These are phyloP conservation scores for Tethea ocularis DNA, from an alignment of 2,888 invertebrate genomes.

Conservation along the genomic window DNA sequence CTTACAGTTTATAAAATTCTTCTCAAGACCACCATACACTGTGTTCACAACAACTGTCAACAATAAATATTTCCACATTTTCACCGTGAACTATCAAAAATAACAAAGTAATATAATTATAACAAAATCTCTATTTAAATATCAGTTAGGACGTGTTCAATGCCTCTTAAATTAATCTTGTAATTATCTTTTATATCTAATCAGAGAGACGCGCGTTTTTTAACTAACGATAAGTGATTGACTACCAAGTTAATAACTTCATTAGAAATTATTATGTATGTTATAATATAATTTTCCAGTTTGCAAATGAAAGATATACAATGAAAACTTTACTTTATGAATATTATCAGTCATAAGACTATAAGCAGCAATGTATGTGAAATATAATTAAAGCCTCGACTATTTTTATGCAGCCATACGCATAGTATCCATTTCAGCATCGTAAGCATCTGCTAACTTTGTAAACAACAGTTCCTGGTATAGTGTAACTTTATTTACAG, in stretches of 20 bases:
- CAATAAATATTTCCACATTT: conserved; percentile 50
- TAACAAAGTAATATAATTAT: conserved; percentile 9
- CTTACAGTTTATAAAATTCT: conserved; percentile 60
- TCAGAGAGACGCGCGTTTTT: neutral
- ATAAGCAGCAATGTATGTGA: neutral
- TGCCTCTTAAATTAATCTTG: conserved; percentile 5
- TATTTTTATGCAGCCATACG: neutral
- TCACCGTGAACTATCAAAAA: conserved; percentile 25
- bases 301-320: neutral
- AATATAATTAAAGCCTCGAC: neutral
- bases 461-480: neutral
- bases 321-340: neutral
- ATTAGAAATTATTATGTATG: neutral
- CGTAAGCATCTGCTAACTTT: neutral
- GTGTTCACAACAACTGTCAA: conserved; percentile 30
- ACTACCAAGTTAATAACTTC: neutral
- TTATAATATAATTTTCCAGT: neutral
- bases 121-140: conserved; percentile 24
- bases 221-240: neutral
- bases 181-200: conserved; percentile 13
- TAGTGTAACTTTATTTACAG: neutral
- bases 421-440: neutral
- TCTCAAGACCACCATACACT: conserved; percentile 34
- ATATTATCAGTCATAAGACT: neutral
- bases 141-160: conserved; percentile 30